phyloP scores from a whole-genome alignment of 2,113 vertebrate species.

The Aepyceros melampus region DNA sequence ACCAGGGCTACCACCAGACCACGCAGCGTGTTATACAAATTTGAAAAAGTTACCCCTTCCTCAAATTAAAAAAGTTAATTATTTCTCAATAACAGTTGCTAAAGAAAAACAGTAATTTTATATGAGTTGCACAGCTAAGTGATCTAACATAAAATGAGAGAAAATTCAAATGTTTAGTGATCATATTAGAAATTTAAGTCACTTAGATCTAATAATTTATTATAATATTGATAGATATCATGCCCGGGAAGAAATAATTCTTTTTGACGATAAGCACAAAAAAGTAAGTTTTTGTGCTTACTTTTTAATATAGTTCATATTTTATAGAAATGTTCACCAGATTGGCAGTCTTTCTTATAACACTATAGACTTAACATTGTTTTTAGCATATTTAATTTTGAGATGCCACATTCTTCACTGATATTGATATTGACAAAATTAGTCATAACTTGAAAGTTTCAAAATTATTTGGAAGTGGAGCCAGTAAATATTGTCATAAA shows the following conservation, averaged over 20 bases:
- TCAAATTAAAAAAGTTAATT: background rate
- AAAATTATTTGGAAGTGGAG: background rate
- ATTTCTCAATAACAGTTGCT: background rate
- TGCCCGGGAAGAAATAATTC: background rate
- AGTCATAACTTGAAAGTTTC: background rate
- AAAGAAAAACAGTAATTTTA: background rate
- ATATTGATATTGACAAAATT: background rate
- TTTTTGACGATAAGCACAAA: background rate
- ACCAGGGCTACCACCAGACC: background rate
- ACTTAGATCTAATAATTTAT: background rate
- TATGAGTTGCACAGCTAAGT: background rate
- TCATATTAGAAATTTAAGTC: background rate
- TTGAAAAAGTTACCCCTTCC: background rate
- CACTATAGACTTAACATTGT: background rate
- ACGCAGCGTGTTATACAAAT: background rate
- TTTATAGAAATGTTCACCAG: background rate
- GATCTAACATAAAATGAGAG: background rate
- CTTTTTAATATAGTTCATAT: background rate
- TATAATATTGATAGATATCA: background rate
- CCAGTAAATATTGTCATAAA: background rate
- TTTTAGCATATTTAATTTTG: conserved; percentile 29
- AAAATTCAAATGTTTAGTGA: conserved; percentile 29
- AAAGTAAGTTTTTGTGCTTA: background rate
- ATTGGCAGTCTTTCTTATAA: background rate
- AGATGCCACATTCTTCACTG: background rate